phyloP scores from a whole-genome alignment of 1,140 invertebrate genomes.

The Tyrophagus putrescentiae region DNA sequence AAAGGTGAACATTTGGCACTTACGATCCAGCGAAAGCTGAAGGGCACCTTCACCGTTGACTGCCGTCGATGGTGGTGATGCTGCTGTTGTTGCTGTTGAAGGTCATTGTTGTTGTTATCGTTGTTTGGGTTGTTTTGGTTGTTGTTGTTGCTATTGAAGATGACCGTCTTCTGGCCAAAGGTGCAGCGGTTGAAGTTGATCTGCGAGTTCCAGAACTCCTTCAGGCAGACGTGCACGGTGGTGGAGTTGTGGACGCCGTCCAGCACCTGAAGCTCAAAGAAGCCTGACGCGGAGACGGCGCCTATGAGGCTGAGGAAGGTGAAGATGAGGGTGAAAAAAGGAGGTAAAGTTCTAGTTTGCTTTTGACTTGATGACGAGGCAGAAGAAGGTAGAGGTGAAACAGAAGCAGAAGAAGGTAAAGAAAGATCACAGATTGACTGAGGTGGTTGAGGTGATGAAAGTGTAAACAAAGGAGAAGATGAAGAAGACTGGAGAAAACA shows the following conservation, averaged over 20 bases:
- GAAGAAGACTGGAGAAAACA: too few species aligned
- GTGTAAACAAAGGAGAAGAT: too few species aligned
- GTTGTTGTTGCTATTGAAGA: constrained; percentile 8
- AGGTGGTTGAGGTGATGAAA: too few species aligned
- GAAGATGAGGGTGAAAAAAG: not conserved
- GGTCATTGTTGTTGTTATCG: not conserved
- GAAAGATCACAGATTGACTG: too few species aligned
- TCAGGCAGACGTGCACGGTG: constrained; percentile 13
- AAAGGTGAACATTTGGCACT: too few species aligned
- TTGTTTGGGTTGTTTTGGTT: not conserved
- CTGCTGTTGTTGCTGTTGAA: not conserved
- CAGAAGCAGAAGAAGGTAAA: too few species aligned
- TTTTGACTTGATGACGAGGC: too few species aligned
- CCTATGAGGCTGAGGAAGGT: not conserved
- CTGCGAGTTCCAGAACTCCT: constrained; percentile 18
- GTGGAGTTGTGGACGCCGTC: constrained; percentile 9
- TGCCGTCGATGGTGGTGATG: not conserved
- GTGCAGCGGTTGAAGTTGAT: constrained; percentile 11
- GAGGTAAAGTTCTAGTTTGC: too few species aligned
- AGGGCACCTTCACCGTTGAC: constrained; percentile 41
- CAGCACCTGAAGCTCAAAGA: constrained; percentile 16
- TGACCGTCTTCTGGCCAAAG: constrained; percentile 8
- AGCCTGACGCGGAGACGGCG: not conserved
- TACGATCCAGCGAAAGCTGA: constrained; percentile 79
- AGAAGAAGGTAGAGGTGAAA: too few species aligned